phyloP scores from a whole-genome alignment of 2,113 vertebrate species.

The Calypte anna region DNA sequence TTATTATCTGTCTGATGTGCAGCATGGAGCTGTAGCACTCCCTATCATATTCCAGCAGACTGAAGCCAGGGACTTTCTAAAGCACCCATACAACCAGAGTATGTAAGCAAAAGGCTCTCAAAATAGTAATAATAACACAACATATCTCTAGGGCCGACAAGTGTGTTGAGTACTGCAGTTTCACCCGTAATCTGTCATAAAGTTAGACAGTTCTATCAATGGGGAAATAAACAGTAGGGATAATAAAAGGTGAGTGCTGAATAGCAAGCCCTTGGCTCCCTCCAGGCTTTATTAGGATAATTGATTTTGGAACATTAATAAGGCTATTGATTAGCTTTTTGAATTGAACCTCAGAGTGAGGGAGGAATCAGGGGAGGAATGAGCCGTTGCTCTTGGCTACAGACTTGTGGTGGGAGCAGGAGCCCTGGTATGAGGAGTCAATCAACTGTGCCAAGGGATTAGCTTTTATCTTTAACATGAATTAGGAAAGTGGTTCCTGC shows the following conservation, averaged over 20 bases:
- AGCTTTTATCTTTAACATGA: background rate
- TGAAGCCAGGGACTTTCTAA: background rate
- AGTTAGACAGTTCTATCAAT: slow-evolving; percentile 69
- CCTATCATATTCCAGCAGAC: background rate
- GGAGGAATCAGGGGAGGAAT: slow-evolving; percentile 38
- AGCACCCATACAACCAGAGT: background rate
- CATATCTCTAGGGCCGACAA: slow-evolving; percentile 61
- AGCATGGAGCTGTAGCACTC: background rate
- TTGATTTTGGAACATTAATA: slow-evolving; percentile 90
- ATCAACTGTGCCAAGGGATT: background rate
- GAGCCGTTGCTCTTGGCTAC: slow-evolving; percentile 30
- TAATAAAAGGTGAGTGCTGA: slow-evolving; percentile 68
- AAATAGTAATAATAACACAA: slow-evolving; percentile 59
- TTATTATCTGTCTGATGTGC: slow-evolving; percentile 42
- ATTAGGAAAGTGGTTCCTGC: background rate
- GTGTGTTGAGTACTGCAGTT: slow-evolving; percentile 56
- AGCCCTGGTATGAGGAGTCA: background rate
- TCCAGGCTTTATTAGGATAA: slow-evolving; percentile 85
- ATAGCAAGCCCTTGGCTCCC: slow-evolving; percentile 64
- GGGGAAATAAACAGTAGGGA: slow-evolving; percentile 49
- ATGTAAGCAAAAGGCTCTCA: slow-evolving; percentile 42
- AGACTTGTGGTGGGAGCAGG: background rate
- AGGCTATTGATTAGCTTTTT: slow-evolving; percentile 84
- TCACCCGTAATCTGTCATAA: slow-evolving; percentile 63
- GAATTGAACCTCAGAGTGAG: slow-evolving; percentile 71